A percentile compares a stretch with the other conserved stretches of the same genome.
These are phyloP conservation scores for Timandra comae DNA, from an alignment of 2,888 invertebrate species.

Conservation along the genomic window DNA sequence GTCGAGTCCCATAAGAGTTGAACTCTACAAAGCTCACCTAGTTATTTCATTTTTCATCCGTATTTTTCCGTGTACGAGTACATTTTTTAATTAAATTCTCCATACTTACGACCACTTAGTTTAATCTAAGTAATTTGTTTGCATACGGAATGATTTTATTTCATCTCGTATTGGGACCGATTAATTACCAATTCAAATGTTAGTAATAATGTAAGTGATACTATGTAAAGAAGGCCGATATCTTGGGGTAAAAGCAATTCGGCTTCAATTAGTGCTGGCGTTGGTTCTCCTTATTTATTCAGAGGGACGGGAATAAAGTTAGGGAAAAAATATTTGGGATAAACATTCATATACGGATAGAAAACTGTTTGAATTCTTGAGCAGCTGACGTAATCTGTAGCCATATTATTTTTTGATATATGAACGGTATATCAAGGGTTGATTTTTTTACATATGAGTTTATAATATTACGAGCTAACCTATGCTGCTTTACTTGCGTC, in stretches of 20 bases:
- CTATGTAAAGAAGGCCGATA: constrained; percentile 29
- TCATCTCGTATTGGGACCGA: constrained; percentile 12
- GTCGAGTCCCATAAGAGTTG: constrained; percentile 42
- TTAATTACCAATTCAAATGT: constrained; percentile 40
- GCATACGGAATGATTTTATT: constrained; percentile 4
- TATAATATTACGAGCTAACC: too few species aligned
- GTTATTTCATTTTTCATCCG: constrained; percentile 36
- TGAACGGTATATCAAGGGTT: constrained; percentile 3
- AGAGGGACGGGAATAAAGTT: constrained; percentile 46
- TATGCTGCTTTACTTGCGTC: too few species aligned
- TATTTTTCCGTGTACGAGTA: constrained; percentile 25
- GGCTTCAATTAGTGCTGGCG: constrained; percentile 51
- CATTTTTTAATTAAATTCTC: constrained; percentile 26
- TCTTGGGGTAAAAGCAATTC: constrained; percentile 36
- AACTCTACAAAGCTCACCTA: constrained; percentile 43
- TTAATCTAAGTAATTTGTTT: constrained; percentile 5
- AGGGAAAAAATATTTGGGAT: constrained; percentile 45
- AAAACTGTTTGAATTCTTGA: constrained; percentile 32
- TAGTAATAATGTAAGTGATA: constrained; percentile 36
- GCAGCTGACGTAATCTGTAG: constrained; percentile 23
- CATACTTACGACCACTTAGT: constrained; percentile 9
- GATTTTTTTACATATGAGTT: too few species aligned
- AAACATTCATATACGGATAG: constrained; percentile 49
- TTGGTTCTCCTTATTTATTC: constrained; percentile 53
- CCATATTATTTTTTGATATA: constrained; percentile 32